Base-by-base conservation (phyloP, 2,888 invertebrate species). In the Odontomyia ornata region DNA sequence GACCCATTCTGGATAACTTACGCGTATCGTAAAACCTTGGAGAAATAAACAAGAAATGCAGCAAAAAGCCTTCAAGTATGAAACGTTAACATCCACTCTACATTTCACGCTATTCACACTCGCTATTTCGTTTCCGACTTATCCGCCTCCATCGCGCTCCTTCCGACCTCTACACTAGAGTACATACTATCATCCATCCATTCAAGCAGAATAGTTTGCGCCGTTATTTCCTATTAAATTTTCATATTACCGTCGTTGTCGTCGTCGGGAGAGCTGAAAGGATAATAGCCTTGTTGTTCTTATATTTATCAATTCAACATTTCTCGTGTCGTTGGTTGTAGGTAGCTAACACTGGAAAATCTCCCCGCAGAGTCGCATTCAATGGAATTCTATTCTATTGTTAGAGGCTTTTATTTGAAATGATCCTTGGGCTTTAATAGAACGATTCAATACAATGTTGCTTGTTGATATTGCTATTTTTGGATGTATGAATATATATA, bases 251-350 rank as follows among this genome's bases (percentile, higher is more conserved):
- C 71, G 52, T 23, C 27, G 71, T 23, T n/a, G 52, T 27, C 71
- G 52, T 23, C 27, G 71, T 23, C 27, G 52, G 52, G 71, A 71
- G 23, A 11, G 46, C n/a, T 43, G 28, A 47, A 28, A 71, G 46
- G 47, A 71, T 71, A 71, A 71, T 71, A 27, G 71, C 52, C 71
- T 36, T 71, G 71, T 71, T 71, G 71, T 71, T 71, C 71, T 46
- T 27, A 47, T 71, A 47, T 71, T 71, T 71, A 52, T 27, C 71
- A 71, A 71, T 71, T 71, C 27, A 46, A 47, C 46, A 27, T 25
- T 67, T 25, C 43, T 43, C 43, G 18, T 30, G 18, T 23, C 36
- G 9, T 9, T 36, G 9, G 36, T 36, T 36, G 36, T 36, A 36
- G 36, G 3, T 36, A 36, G 21, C 30, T 43, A 21, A 18, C 67